Evolutionary conservation across 2,888 invertebrate species (phyloP).

Genomic region (Opisthograptis luteolata): DNA sequence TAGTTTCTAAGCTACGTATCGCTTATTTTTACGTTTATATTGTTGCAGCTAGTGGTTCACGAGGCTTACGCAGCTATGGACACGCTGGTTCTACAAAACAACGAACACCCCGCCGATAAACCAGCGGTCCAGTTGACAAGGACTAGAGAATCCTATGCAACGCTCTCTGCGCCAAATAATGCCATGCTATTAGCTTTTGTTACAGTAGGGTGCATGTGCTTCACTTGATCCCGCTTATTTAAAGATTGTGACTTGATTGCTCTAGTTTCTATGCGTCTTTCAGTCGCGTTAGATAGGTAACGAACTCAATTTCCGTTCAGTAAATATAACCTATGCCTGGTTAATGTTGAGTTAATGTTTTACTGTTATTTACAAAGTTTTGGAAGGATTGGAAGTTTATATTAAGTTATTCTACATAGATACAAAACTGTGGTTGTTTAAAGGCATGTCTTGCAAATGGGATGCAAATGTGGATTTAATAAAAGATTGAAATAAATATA

Average conservation of each 20-base stretch:
- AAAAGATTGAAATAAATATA: constrained; percentile 11
- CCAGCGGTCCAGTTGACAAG: constrained; percentile 40
- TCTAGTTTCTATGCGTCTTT: too few relatives aligned
- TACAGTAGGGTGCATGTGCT: background rate
- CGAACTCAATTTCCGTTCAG: background rate
- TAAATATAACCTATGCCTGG: background rate
- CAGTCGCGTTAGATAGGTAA: background rate
- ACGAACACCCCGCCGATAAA: constrained; percentile 36
- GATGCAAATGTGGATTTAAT: constrained; percentile 6
- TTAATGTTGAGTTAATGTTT: background rate
- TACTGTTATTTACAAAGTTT: background rate
- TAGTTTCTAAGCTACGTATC: too few relatives aligned
- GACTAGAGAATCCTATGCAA: background rate
- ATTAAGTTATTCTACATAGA: constrained; percentile 9
- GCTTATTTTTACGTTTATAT: background rate
- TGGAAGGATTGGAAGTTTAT: constrained; percentile 3
- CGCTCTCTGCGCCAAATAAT: background rate
- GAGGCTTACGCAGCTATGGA: constrained; percentile 76
- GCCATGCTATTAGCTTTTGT: background rate
- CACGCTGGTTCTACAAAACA: constrained; percentile 64
- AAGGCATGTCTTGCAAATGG: background rate
- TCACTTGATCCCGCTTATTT: constrained; percentile 3
- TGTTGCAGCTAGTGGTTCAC: constrained; percentile 69
- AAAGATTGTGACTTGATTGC: background rate
- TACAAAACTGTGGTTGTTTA: constrained; percentile 7